Evolutionary conservation across 2,113 vertebrate species (phyloP).

Genomic region (Polypterus bichir): DNA sequence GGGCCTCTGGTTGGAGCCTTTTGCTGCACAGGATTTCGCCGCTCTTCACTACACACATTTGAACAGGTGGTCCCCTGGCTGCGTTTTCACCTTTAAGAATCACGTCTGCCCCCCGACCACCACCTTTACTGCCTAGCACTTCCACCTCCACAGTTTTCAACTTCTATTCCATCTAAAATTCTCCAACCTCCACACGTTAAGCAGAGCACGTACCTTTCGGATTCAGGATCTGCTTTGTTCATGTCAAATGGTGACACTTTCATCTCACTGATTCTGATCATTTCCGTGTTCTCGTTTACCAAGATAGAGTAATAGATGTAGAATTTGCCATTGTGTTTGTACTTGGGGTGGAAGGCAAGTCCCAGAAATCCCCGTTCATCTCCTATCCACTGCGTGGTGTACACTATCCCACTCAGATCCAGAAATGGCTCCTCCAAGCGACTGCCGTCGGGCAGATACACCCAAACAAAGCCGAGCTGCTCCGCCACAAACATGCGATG

Average conservation of each 20-base stretch:
- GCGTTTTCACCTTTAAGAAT: too few species aligned
- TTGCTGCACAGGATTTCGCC: too few species aligned
- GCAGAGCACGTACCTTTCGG: constrained; percentile 51
- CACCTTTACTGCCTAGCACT: too few species aligned
- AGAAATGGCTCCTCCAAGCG: constrained; percentile 61
- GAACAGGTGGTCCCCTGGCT: too few species aligned
- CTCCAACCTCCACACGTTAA: too few species aligned
- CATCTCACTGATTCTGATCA: constrained; percentile 64
- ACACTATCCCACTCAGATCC: constrained; percentile 53
- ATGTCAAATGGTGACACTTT: constrained; percentile 50
- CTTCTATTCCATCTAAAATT: too few species aligned
- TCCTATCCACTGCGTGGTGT: constrained; percentile 60
- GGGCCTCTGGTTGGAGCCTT: too few species aligned
- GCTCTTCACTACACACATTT: too few species aligned
- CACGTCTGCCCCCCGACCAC: too few species aligned
- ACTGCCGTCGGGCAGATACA: constrained; percentile 54
- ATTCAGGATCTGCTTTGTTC: constrained; percentile 57
- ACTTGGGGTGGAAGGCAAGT: constrained; percentile 65
- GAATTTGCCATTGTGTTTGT: constrained; percentile 58
- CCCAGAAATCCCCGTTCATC: constrained; percentile 73
- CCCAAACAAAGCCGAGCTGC: constrained; percentile 68
- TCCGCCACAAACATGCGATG: constrained; percentile 61
- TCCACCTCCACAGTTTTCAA: too few species aligned
- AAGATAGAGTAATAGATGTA: constrained; percentile 65
- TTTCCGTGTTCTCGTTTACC: constrained; percentile 46